Evolutionary conservation across 2,797 vertebrate species (phyloP), one percentile per base, ranked within the genome.

Genomic region (Gymnothorax javanicus): DNA sequence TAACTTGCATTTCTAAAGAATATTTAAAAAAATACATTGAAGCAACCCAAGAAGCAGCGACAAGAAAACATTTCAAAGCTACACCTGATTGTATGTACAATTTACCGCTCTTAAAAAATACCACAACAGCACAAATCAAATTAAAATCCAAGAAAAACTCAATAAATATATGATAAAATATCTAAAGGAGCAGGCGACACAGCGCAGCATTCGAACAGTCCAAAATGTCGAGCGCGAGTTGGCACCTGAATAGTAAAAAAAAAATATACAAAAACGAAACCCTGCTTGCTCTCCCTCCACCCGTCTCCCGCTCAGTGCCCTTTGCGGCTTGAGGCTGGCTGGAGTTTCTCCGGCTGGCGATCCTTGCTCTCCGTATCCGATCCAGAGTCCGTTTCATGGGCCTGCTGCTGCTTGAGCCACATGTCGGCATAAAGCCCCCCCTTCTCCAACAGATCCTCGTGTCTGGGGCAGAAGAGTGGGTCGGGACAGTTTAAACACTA

Each of bases 331-430:
- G 93, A 86, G 0, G 93, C 89, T 0, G 94, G 94, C 83, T 97
- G 96, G 17, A 97, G 94, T 84, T 98, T 98, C 92, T 98, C 97
- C 0, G 95, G 93, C 50, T 1, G 67, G 1, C 1, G 71, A 91
- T 98, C 97, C 93, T 98, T 98, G 88, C 91, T 90, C 86, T 97
- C 96, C 0, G 96, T 93, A 79, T 97, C 96, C 0, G 96, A 96
- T 0, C 92, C 85, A 0, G 94, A 96, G 79, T 96, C 95, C 0
- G 93, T 91, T 90, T 97, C 95, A 6, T 94, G 94, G 17, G 93
- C 92, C 89, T 94, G 95, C 91, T 97, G 97, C 84, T 98, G 98
- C 81, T 96, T 96, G 90, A 95, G 91, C 98, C 98, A 99, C 98
- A 99, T 99, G 85, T 97, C 94, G 0, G 96, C 91, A 0, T 99